Evolutionary conservation across 2,888 invertebrate genomes (phyloP), one percentile per base, ranked within the genome.

Genomic region (Eupithecia abbreviata): DNA sequence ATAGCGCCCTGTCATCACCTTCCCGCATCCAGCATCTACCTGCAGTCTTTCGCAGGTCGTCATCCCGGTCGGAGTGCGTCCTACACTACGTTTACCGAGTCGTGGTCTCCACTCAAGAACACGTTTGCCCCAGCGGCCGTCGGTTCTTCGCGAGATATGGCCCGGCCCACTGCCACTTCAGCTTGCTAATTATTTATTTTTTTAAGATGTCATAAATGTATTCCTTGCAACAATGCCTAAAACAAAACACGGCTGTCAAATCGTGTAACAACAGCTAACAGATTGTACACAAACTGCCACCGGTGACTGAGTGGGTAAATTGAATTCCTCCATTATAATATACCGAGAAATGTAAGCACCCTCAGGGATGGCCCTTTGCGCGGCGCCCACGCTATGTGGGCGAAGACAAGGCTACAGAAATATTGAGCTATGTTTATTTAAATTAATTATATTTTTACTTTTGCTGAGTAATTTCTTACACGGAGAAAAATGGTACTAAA

Each of bases 301-400:
- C 55, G 69, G 62, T 72, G 74, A 72, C 45, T 65, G 69, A 70
- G 70, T 70, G 49, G 75, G 43, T n/a, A 74, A 80, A 80, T 82
- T 80, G 77, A 79, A 80, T 77, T 77, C 70, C 77, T 77, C 67
- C 74, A 72, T 74, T 75, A 74, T 77, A 51, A 76, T 75, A 75
- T 74, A 72, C 75, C 65, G 74, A 75, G 79, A 76, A 78, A 81
- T 80, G 79, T 79, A 73, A 80, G 76, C 74, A 77, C 75, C 79
- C 82, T 79, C 9, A 71, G 78, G 80, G 79, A 76, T 75, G 77
- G 76, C 45, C 75, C 75, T 76, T 77, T 79, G 74, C 77, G 69
- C 76, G 70, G 69, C 76, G 70, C 79, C 77, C 75, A 79, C 77
- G 49, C 41, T 69, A 74, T 75, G 80, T 77, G 77, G 77, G 80